Evolutionary conservation across 2,888 invertebrate species (phyloP).

Genomic region (Gisinianus flammeolus): DNA sequence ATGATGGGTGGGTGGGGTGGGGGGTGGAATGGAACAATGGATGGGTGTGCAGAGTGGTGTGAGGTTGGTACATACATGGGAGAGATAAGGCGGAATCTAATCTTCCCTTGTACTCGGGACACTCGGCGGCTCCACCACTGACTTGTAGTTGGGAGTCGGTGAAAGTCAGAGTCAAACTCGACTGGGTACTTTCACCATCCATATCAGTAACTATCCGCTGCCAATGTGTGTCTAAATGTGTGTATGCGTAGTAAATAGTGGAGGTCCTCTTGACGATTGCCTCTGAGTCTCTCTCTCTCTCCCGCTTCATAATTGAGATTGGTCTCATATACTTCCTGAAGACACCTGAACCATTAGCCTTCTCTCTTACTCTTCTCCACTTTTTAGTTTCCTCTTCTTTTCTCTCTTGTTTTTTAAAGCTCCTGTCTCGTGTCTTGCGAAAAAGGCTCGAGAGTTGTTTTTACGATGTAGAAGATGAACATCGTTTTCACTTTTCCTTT

Average conservation of each 20-base stretch:
- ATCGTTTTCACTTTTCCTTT: neutral
- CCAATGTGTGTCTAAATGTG: neutral
- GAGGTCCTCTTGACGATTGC: neutral
- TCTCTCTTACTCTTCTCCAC: neutral
- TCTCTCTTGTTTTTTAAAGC: neutral
- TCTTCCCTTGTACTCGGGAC: neutral
- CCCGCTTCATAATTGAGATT: neutral
- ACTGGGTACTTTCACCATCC: neutral
- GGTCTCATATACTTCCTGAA: conserved; percentile 5
- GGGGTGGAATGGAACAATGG: too few species aligned
- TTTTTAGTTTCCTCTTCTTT: neutral
- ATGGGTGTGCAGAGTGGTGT: too few species aligned
- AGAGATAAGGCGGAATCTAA: neutral
- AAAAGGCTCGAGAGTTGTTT: too few species aligned
- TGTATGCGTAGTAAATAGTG: neutral
- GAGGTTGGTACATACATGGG: too few species aligned
- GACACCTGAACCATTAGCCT: neutral
- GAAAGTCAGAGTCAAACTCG: neutral
- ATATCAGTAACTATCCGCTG: neutral
- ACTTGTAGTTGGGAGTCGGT: neutral
- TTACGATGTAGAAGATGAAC: too few species aligned
- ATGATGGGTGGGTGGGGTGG: too few species aligned
- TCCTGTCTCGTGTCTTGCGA: neutral
- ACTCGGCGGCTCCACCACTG: neutral
- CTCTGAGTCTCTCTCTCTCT: conserved; percentile 3